Percentiles rank a stretch among this genome's conserved stretches.
Evolutionary conservation across 37 sponge, comb jelly and placozoan genomes (phyloP).

Genomic region (Aphrocallistes beatrix): DNA sequence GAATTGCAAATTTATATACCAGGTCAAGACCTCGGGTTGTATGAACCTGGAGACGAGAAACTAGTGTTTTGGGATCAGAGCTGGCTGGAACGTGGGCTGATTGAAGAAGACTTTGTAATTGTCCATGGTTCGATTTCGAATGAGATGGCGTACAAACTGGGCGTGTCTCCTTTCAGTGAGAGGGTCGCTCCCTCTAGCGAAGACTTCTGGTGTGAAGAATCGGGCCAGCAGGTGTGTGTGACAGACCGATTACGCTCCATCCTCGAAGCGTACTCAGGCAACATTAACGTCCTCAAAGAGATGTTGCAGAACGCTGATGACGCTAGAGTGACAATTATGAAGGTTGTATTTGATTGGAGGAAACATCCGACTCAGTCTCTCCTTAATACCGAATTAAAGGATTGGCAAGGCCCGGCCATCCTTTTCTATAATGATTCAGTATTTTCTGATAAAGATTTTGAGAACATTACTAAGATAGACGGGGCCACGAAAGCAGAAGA

Average conservation of each 20-base stretch:
- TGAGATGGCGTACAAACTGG: conserved; percentile 20
- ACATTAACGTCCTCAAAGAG: conserved; percentile 65
- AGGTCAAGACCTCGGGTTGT: background rate
- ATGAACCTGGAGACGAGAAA: background rate
- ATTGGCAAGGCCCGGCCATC: conserved; percentile 78
- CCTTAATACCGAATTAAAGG: conserved; percentile 30
- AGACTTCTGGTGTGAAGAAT: conserved; percentile 3
- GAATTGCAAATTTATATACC: background rate
- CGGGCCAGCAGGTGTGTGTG: background rate
- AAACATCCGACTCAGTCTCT: conserved; percentile 23
- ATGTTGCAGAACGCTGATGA: conserved; percentile 85
- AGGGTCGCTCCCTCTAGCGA: conserved; percentile 3
- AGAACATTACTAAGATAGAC: conserved; percentile 57
- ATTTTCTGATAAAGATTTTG: conserved; percentile 55
- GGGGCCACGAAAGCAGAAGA: conserved; percentile 53
- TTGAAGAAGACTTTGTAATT: background rate
- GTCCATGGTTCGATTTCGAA: background rate
- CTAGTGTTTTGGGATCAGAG: background rate
- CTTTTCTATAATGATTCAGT: conserved; percentile 46
- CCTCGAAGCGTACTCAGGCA: conserved; percentile 44
- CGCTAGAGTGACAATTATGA: conserved; percentile 55
- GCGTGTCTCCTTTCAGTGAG: conserved; percentile 14
- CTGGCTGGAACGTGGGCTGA: background rate
- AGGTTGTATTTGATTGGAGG: conserved; percentile 64
- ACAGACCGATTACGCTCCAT: conserved; percentile 24